Conservation (phyloP, 2,113 vertebrate species). For the Salminus brasiliensis region DNA sequence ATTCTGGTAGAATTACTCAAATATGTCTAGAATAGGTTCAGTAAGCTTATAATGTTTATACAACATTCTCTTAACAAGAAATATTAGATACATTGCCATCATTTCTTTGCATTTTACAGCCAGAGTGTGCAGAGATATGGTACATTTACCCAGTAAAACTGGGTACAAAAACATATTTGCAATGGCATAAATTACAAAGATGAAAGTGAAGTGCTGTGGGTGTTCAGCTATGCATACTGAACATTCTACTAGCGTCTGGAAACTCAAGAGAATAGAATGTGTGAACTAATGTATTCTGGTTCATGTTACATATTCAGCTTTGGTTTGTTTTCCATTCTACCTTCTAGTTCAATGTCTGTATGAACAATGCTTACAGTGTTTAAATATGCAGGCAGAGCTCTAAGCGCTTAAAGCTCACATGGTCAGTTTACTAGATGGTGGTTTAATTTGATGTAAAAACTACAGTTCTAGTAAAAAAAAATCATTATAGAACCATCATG, state of each 20-base stretch:
- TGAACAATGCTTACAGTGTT: not conserved
- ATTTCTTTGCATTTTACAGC: no score
- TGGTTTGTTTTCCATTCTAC: not conserved
- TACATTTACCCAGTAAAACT: no score
- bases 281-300: not conserved
- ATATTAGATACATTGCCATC: no score
- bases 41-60: no score
- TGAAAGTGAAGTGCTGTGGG: not conserved
- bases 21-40: no score
- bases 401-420: not conserved
- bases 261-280: conserved; percentile 9
- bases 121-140: no score
- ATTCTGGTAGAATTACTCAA: no score
- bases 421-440: not conserved
- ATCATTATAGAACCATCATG: no score
- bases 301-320: not conserved
- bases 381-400: not conserved
- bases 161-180: not conserved
- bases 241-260: not conserved
- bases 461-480: no score
- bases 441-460: no score
- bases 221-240: conserved; percentile 1
- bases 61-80: no score
- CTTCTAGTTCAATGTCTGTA: not conserved
- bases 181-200: not conserved